Conservation (phyloP, 2,113 vertebrate species). For the Poicephalus meyeri region DNA sequence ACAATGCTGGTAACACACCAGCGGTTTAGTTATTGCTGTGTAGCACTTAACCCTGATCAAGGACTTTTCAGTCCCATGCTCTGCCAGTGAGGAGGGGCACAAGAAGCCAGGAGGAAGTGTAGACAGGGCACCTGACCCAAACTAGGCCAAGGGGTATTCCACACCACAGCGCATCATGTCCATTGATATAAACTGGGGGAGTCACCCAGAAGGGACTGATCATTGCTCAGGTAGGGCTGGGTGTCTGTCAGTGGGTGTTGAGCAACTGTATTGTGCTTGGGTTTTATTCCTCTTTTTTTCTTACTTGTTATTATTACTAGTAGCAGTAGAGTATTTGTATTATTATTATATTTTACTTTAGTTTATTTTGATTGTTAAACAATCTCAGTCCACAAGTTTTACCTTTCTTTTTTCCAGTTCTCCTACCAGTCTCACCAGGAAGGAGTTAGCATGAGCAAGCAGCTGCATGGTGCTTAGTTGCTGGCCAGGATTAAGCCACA, state of each 20-base stretch:
- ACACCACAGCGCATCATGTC: not conserved
- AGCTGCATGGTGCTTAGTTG: not conserved
- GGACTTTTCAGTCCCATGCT: not conserved
- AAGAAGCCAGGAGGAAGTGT: not conserved
- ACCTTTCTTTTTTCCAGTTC: not conserved
- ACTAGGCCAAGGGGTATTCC: not conserved
- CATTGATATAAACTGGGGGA: not conserved
- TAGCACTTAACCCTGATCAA: not conserved
- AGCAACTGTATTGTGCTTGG: not conserved
- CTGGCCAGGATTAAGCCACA: not conserved
- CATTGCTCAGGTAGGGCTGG: rapidly evolving
- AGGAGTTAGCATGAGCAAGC: not conserved
- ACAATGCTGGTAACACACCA: not conserved
- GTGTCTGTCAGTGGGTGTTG: not conserved
- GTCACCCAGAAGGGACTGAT: not conserved
- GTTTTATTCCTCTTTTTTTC: not conserved
- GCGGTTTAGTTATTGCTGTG: not conserved
- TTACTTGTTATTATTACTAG: not conserved
- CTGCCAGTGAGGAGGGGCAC: not conserved
- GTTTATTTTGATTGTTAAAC: not conserved
- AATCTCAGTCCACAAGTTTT: not conserved
- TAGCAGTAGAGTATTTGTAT: not conserved
- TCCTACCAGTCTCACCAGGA: not conserved
- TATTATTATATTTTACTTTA: not conserved
- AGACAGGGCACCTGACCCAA: not conserved